Evolutionary conservation across 2,113 vertebrate genomes (phyloP).

Genomic region (Gasterosteus aculeatus): DNA sequence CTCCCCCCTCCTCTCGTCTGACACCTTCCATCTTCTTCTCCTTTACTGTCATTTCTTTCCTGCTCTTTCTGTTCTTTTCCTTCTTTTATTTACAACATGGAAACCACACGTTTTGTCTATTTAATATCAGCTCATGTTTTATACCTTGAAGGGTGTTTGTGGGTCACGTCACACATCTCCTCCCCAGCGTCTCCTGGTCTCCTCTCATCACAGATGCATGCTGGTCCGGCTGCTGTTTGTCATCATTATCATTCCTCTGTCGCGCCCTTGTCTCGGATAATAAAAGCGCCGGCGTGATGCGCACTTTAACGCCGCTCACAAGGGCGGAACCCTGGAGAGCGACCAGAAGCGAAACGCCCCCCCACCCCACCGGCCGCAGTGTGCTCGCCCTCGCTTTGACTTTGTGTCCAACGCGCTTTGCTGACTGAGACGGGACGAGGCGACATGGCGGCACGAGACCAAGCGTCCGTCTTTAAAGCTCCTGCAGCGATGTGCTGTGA

Average conservation of each 20-base stretch:
- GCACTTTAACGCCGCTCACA: slow-evolving; percentile 22
- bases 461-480: no score
- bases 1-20: not conserved
- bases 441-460: no score
- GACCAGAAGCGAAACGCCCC: slow-evolving; percentile 35
- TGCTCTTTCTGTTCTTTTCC: not conserved
- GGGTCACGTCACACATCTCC: not conserved
- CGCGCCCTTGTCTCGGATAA: slow-evolving; percentile 68
- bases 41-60: not conserved
- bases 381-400: slow-evolving; percentile 36
- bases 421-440: not conserved
- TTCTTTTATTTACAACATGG: not conserved
- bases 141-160: not conserved
- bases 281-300: slow-evolving; percentile 29
- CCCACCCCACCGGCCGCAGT: not conserved
- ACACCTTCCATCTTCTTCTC: not conserved
- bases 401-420: slow-evolving; percentile 35
- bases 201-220: slow-evolving; percentile 57
- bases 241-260: slow-evolving; percentile 57
- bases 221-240: slow-evolving; percentile 52
- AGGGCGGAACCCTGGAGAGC: slow-evolving; percentile 36
- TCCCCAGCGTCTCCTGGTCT: not conserved
- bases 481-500: no score
- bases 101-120: not conserved
- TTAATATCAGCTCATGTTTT: not conserved